Conservation (phyloP, 2,113 vertebrate species). For the Brevimyrus niger region DNA sequence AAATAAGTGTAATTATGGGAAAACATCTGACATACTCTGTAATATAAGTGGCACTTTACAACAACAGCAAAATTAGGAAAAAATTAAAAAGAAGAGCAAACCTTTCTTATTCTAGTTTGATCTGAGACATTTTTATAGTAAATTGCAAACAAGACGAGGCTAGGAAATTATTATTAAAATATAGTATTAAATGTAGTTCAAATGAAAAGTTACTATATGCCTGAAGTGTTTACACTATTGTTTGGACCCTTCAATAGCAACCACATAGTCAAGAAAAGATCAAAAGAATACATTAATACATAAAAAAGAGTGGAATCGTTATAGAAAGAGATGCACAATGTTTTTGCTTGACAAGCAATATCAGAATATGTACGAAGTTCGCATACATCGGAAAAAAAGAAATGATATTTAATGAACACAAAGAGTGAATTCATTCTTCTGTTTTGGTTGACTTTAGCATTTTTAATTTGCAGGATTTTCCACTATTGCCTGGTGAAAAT, state of each 20-base stretch:
- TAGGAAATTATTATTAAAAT: not conserved
- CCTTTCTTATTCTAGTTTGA: not conserved
- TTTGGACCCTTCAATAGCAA: not conserved
- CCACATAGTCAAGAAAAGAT: not conserved
- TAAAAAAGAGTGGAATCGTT: not conserved
- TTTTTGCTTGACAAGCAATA: not conserved
- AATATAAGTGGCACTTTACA: not conserved
- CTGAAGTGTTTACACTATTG: not conserved
- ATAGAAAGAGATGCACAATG: not conserved
- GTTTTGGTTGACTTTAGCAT: constrained; percentile 33
- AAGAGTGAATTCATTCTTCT: constrained; percentile 25
- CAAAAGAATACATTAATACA: not conserved
- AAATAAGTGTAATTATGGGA: not conserved
- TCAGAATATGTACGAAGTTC: not conserved
- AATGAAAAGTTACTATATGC: not conserved
- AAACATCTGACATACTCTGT: not conserved
- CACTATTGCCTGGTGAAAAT: not conserved
- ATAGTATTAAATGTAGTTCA: not conserved
- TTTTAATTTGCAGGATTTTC: constrained; percentile 45
- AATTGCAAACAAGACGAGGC: not conserved
- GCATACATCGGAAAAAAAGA: not conserved
- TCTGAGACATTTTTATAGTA: not conserved
- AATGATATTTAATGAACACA: not conserved
- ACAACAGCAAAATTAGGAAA: not conserved
- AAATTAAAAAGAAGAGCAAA: not conserved